phyloP scores from a whole-genome alignment of 92 coral and sea anemone genomes.

The Heliopora coerulea region DNA sequence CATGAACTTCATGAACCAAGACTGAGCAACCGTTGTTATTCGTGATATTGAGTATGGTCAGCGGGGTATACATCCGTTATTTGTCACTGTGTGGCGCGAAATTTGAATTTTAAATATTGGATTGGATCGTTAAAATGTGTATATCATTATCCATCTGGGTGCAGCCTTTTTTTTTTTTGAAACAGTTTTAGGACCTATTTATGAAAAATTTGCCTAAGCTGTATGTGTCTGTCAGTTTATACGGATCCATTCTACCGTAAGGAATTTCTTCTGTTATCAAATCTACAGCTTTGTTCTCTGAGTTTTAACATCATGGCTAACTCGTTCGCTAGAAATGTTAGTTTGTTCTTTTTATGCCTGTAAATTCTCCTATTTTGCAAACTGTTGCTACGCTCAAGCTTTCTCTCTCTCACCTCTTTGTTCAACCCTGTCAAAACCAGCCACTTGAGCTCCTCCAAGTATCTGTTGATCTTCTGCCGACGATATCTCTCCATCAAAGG shows the following conservation, averaged over 20 bases:
- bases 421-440: conserved; percentile 38
- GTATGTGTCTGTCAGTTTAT: too few species aligned
- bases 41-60: background rate
- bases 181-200: too few species aligned
- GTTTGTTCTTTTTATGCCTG: too few species aligned
- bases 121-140: background rate
- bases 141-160: background rate
- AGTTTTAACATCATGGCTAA: too few species aligned
- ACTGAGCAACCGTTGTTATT: background rate
- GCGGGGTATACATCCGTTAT: conserved; percentile 5
- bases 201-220: too few species aligned
- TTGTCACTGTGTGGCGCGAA: conserved; percentile 13
- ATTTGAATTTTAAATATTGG: conserved; percentile 37
- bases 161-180: background rate
- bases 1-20: too few species aligned
- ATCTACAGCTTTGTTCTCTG: too few species aligned
- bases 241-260: too few species aligned
- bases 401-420: conserved; percentile 37
- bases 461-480: conserved; percentile 41
- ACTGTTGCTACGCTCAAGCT: too few species aligned
- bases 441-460: conserved; percentile 42
- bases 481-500: conserved; percentile 30
- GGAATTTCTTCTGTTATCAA: too few species aligned
- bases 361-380: too few species aligned
- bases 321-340: too few species aligned